Conservation (phyloP, 2,888 invertebrate genomes). For the Phania funesta region DNA sequence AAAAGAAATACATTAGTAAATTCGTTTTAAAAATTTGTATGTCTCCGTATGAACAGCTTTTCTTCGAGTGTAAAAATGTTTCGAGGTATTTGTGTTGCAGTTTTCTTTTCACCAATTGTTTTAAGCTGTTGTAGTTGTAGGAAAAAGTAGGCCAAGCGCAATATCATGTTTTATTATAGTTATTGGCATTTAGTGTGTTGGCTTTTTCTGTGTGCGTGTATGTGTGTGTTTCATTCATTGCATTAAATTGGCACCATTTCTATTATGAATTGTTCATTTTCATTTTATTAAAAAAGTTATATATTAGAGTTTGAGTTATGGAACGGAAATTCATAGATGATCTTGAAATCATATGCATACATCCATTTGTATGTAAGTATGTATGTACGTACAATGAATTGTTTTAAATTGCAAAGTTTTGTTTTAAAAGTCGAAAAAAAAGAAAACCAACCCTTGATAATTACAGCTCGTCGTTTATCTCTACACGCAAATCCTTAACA, state of each 20-base stretch:
- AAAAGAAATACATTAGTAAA: too few species aligned
- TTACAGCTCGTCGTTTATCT: too few species aligned
- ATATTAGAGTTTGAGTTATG: constrained; percentile 10
- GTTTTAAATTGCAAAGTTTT: background rate
- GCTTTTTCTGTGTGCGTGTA: constrained; percentile 28
- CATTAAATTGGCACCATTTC: constrained; percentile 67
- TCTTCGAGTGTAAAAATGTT: constrained; percentile 20
- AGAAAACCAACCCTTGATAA: too few species aligned
- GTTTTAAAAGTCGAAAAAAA: too few species aligned
- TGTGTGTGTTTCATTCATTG: constrained; percentile 23
- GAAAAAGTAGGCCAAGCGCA: constrained; percentile 78
- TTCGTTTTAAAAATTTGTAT: too few species aligned
- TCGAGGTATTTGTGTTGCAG: constrained; percentile 35
- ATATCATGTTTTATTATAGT: constrained; percentile 71
- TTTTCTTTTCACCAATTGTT: constrained; percentile 56
- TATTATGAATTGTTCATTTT: constrained; percentile 52
- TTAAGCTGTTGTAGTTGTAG: constrained; percentile 44
- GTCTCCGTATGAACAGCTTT: too few species aligned
- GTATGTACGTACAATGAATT: background rate
- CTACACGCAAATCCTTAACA: too few species aligned
- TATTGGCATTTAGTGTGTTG: constrained; percentile 64
- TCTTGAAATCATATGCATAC: constrained; percentile 17
- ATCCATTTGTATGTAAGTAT: too few species aligned
- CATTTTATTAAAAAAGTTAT: constrained; percentile 22
- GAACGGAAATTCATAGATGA: constrained; percentile 40